Percentiles rank a stretch among this genome's conserved stretches.
Conservation (phyloP, 2,113 vertebrate species). For the Poecile atricapillus region DNA sequence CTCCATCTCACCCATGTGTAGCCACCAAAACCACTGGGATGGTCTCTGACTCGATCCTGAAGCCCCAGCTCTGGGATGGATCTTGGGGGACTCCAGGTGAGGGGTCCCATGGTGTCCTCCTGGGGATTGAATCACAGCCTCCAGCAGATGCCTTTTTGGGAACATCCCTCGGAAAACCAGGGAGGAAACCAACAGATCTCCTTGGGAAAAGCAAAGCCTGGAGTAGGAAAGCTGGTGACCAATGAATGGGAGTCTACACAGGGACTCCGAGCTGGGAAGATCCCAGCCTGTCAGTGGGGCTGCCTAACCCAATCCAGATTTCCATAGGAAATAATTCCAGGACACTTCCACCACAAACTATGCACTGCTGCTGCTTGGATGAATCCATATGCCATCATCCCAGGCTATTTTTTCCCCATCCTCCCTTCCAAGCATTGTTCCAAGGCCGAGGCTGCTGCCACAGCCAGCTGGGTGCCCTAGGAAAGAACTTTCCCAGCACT, state of each 20-base stretch:
- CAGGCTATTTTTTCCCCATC: neutral
- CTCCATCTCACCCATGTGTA: neutral
- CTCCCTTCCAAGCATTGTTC: constrained; percentile 50
- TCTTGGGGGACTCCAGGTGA: neutral
- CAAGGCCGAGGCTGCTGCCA: neutral
- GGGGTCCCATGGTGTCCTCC: neutral
- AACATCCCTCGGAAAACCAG: neutral
- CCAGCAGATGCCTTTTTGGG: neutral
- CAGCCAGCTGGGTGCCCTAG: constrained; percentile 26
- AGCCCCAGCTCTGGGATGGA: neutral
- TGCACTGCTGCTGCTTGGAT: neutral
- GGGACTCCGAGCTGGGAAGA: neutral
- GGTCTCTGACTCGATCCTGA: rapidly evolving
- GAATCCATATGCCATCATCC: neutral
- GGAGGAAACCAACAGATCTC: neutral
- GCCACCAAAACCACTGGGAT: neutral
- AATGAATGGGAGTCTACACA: neutral
- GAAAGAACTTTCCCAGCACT: constrained; percentile 46
- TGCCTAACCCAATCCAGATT: constrained; percentile 13
- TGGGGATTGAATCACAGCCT: neutral
- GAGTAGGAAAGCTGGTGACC: neutral
- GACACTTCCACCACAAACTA: neutral
- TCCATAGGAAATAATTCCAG: neutral
- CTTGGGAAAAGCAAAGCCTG: neutral
- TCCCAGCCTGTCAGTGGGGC: neutral